These are phyloP conservation scores for Eulimnadia texana DNA, from an alignment of 1,140 invertebrate genomes.

Conservation along the genomic window DNA sequence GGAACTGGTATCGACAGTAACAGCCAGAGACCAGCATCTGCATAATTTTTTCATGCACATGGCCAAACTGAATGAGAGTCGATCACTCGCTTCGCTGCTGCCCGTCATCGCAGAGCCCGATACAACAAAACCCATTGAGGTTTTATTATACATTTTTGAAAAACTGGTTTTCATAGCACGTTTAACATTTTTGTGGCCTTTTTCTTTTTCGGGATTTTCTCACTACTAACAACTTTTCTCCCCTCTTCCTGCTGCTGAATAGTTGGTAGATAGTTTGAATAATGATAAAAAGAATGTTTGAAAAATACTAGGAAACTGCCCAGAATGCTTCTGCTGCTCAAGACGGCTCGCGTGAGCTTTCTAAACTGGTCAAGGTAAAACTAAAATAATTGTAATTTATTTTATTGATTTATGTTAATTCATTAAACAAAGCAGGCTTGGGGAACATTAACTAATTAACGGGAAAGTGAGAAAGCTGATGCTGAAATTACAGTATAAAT, in stretches of 20 bases:
- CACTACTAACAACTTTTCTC: background rate
- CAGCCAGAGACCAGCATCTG: constrained; percentile 66
- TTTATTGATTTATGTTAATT: background rate
- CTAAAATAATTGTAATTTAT: background rate
- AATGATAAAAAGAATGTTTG: background rate
- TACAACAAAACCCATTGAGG: constrained; percentile 9
- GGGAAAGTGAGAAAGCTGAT: background rate
- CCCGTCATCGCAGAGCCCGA: constrained; percentile 1
- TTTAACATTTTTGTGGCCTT: too few relatives aligned
- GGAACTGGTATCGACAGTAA: constrained; percentile 70
- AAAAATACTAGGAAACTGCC: constrained; percentile 5
- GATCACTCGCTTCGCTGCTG: background rate
- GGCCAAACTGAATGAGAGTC: constrained; percentile 32
- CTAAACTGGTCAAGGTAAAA: constrained; percentile 61
- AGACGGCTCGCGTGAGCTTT: constrained; percentile 43
- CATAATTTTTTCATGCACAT: constrained; percentile 60
- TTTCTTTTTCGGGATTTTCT: background rate
- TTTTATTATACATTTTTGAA: background rate
- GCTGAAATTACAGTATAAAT: background rate
- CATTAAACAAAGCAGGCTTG: background rate
- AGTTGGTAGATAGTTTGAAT: background rate
- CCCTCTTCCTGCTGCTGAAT: background rate
- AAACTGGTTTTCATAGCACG: too few relatives aligned
- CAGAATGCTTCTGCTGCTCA: constrained; percentile 1
- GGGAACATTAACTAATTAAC: background rate